Base-by-base conservation (phyloP, 2,797 vertebrate genomes). In the Hipposideros larvatus region DNA sequence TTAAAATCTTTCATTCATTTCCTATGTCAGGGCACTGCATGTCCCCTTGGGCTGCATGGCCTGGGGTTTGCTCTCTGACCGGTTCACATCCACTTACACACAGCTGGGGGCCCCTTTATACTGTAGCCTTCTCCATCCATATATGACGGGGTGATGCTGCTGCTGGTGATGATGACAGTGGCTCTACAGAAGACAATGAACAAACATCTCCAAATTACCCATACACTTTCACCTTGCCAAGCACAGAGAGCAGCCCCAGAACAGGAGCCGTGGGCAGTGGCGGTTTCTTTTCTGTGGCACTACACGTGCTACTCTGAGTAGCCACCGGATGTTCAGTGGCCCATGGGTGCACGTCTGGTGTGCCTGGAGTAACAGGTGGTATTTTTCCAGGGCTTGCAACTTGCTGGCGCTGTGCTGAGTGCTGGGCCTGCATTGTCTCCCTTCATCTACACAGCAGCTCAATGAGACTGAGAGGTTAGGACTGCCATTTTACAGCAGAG, bases 371-470 rank as follows among this genome's bases (percentile, higher is more conserved):
- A 26, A 31, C 1, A 46, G 26, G 19, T 13, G 37, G 34, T 16
- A 0, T 34, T 37, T 86, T 55, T 53, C 16, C 55, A 43, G 46
- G 22, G 22, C 48, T 9, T 7, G 11, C 9, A 37, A 18, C 26
- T 26, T 43, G 19, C 13, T 18, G 19, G 19, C 34, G 5, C 73
- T 61, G 7, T 0, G 0, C n/a, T 7, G 46, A 46, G n/a, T 3
- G 11, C 4, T 10, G 10, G 5, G 7, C 28, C 57, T 34, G 41
- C 19, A 15, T 73, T 41, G 34, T 37, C 24, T n/a, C 48, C 7
- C 71, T 51, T 66, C 28, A 59, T 28, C 37, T 31, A 10, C 22
- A 34, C 28, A 7, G 14, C 22, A 11, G 53, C 26, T 34, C 48
- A 7, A 2, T n/a, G 61, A 65, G 48, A 19, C 31, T 34, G 19